A percentile compares a stretch with the other conserved stretches of the same genome.
Conservation (phyloP, 2,888 invertebrate species). For the Aleiodes testaceus region DNA sequence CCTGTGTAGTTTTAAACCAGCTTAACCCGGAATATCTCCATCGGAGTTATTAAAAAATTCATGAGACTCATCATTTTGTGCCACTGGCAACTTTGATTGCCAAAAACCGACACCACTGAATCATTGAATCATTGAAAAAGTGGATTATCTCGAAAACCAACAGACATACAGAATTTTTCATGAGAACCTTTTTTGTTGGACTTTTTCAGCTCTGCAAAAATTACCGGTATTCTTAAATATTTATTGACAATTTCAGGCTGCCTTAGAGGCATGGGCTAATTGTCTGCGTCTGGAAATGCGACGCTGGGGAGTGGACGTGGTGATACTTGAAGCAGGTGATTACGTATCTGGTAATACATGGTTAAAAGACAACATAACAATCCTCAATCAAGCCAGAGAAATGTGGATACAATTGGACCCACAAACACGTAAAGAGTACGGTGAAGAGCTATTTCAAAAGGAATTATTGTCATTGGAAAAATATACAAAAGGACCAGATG, state of each 20-base stretch:
- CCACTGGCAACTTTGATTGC: too few relatives aligned
- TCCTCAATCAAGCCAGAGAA: conserved; percentile 82
- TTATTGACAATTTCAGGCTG: conserved; percentile 75
- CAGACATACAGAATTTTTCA: too few relatives aligned
- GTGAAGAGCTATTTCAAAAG: conserved; percentile 87
- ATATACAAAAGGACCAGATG: conserved; percentile 83
- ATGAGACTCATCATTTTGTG: too few relatives aligned
- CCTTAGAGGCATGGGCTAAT: conserved; percentile 85
- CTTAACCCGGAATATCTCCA: too few relatives aligned
- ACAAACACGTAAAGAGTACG: conserved; percentile 84
- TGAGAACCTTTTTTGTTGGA: too few relatives aligned
- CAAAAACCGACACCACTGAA: too few relatives aligned
- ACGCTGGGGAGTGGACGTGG: conserved; percentile 86
- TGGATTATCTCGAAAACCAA: too few relatives aligned
- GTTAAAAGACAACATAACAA: conserved; percentile 79
- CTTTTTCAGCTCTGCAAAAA: too few relatives aligned
- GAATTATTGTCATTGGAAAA: conserved; percentile 86
- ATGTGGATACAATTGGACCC: conserved; percentile 89
- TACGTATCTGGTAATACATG: conserved; percentile 87
- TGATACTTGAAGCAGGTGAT: conserved; percentile 89
- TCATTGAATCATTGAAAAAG: too few relatives aligned
- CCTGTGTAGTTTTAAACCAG: too few relatives aligned
- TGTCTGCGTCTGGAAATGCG: conserved; percentile 87
- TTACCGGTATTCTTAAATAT: background rate
- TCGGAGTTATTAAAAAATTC: too few relatives aligned